Conservation (phyloP, 1,140 invertebrate species). For the Drosophila truncata region DNA sequence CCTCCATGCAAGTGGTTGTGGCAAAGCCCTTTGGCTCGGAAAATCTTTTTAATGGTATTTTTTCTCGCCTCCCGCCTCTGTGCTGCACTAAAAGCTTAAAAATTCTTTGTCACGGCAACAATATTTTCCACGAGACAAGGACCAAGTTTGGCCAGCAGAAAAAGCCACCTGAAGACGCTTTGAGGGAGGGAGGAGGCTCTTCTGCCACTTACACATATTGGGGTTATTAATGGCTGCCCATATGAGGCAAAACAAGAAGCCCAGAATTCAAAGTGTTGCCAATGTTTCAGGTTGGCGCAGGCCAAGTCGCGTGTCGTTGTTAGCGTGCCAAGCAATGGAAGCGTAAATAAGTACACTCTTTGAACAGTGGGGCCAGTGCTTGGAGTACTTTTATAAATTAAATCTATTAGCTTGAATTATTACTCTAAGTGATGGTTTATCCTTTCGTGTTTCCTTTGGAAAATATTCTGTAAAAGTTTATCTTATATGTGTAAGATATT, state of each 20-base stretch:
- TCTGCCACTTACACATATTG: slow-evolving; percentile 74
- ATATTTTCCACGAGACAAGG: slow-evolving; percentile 53
- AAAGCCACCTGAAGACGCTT: slow-evolving; percentile 42
- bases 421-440: no score
- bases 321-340: slow-evolving; percentile 54
- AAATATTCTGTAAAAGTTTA: background rate
- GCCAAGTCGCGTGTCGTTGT: slow-evolving; percentile 62
- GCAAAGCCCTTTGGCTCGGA: slow-evolving; percentile 28
- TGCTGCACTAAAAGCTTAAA: slow-evolving; percentile 59
- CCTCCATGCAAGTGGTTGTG: slow-evolving; percentile 35
- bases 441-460: background rate
- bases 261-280: slow-evolving; percentile 55
- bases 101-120: slow-evolving; percentile 70
- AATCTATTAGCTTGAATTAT: background rate
- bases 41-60: slow-evolving; percentile 61
- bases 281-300: slow-evolving; percentile 41
- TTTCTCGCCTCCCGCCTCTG: background rate
- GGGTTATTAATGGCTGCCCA: slow-evolving; percentile 72
- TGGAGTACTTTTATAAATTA: background rate
- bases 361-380: slow-evolving; percentile 27
- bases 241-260: slow-evolving; percentile 7
- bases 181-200: slow-evolving; percentile 1
- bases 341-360: slow-evolving; percentile 45
- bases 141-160: slow-evolving; percentile 18
- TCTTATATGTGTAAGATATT: background rate